These are phyloP conservation scores for Habrosyne pyritoides DNA, from an alignment of 2,888 invertebrate genomes.

Conservation along the genomic window DNA sequence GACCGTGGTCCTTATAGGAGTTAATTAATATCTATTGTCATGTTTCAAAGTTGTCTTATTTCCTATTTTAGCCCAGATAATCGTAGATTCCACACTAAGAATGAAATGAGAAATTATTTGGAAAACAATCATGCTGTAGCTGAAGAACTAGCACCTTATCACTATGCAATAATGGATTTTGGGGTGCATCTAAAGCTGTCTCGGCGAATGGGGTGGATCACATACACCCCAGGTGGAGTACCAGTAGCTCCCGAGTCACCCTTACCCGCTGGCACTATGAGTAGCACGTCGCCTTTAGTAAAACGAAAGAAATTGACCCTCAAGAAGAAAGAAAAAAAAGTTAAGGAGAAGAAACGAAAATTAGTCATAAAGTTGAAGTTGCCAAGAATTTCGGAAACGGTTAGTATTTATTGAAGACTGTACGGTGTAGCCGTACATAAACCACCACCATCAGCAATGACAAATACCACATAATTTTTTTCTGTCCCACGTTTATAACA, in stretches of 20 bases:
- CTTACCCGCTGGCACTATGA: constrained; percentile 38
- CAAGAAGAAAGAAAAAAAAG: constrained; percentile 34
- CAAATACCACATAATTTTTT: no score
- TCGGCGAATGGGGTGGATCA: constrained; percentile 73
- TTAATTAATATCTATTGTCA: background rate
- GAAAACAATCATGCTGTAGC: constrained; percentile 43
- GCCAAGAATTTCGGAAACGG: constrained; percentile 12
- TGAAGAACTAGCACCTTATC: constrained; percentile 42
- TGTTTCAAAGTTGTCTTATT: background rate
- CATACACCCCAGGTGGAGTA: constrained; percentile 44
- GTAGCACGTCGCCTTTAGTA: constrained; percentile 52
- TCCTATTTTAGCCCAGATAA: constrained; percentile 60
- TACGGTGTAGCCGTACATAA: no score
- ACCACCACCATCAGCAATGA: no score
- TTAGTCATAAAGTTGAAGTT: constrained; percentile 33
- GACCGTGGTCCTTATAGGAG: no score
- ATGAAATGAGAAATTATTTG: constrained; percentile 68
- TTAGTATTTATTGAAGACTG: constrained; percentile 12
- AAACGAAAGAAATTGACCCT: constrained; percentile 53
- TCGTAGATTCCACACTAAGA: constrained; percentile 69
- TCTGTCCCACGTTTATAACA: background rate
- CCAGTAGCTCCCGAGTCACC: constrained; percentile 38
- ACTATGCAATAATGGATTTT: constrained; percentile 66
- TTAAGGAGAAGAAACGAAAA: constrained; percentile 33
- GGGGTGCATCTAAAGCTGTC: constrained; percentile 74